Evolutionary conservation across 2,888 invertebrate genomes (phyloP).

Genomic region (Spilarctia lutea): DNA sequence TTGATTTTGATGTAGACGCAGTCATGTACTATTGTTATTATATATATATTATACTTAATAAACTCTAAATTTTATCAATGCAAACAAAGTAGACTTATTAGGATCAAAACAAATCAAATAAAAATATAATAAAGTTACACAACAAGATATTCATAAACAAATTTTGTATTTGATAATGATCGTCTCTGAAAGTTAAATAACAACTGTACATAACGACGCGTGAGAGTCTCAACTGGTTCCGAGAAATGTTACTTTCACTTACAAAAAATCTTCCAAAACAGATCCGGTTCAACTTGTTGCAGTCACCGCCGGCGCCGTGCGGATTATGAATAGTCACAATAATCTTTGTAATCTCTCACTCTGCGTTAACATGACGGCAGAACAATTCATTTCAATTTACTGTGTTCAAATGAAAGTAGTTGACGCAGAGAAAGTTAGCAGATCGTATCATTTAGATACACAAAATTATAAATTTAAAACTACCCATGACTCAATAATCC

Average conservation of each 20-base stretch:
- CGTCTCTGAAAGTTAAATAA: constrained; percentile 77
- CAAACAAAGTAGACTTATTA: background rate
- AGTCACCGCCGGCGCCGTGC: constrained; percentile 22
- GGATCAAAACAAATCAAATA: constrained; percentile 27
- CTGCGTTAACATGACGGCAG: constrained; percentile 18
- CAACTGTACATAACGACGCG: constrained; percentile 66
- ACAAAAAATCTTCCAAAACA: constrained; percentile 66
- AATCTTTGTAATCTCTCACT: constrained; percentile 33
- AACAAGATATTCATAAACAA: constrained; percentile 60
- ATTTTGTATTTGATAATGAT: constrained; percentile 70
- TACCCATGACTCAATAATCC: background rate
- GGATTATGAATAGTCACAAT: constrained; percentile 52
- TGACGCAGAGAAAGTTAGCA: constrained; percentile 9
- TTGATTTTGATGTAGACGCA: background rate
- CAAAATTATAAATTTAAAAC: constrained; percentile 8
- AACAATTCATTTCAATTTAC: background rate
- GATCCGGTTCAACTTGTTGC: constrained; percentile 70
- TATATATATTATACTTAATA: background rate
- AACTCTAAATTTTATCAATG: background rate
- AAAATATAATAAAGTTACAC: constrained; percentile 42
- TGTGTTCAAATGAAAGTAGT: background rate
- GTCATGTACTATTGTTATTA: background rate
- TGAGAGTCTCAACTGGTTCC: constrained; percentile 70
- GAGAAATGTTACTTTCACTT: constrained; percentile 80
- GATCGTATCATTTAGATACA: constrained; percentile 2